Evolutionary conservation across 2,888 invertebrate genomes (phyloP), one percentile per base, ranked within the genome.

Genomic region (Ephialtes manifestator): DNA sequence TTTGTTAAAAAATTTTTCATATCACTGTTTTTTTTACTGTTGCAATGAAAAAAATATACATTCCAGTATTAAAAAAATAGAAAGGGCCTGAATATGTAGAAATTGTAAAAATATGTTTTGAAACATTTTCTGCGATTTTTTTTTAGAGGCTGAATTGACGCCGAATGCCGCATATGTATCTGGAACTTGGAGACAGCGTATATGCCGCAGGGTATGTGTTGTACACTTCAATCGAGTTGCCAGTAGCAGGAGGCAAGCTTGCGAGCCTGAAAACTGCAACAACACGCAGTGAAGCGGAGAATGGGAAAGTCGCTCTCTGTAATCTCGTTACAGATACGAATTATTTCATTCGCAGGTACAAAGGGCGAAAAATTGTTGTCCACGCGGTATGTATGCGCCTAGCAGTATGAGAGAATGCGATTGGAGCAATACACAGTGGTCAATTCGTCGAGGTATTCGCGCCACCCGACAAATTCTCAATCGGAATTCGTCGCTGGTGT

Each of bases 321-420:
- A 78, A 58, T 78, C 68, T 68, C 78, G 70, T 70, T 78, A 68
- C 58, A 43, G 68, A 58, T 60, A 68, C 68, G 78, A 58, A 78
- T 78, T 78, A 78, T 78, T 78, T 78, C 78, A 78, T 78, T 78
- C 48, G 31, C 28, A 28, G 74, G 43, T 60, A 74, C 74, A 74
- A 63, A 74, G 60, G 48, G 74, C n/a, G 74, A 74, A 74, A 74
- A 74, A 74, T 74, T 46, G 63, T 75, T 63, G 75, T 63, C 75
- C 18, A 48, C 3, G 70, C 13, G 10, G 28, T 13, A 35, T 70
- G 31, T 31, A 20, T 20, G 48, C 39, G 28, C 48, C 28, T 4
- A 15, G 60, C 35, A n/a, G 35, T 35, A 63, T 35, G n/a, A 18
- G 8, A 15, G 13, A 31, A 31, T 15, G 8, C 31, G 7, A 31